phyloP scores from a whole-genome alignment of 2,797 vertebrate genomes.

The Bradypodion ventrale region DNA sequence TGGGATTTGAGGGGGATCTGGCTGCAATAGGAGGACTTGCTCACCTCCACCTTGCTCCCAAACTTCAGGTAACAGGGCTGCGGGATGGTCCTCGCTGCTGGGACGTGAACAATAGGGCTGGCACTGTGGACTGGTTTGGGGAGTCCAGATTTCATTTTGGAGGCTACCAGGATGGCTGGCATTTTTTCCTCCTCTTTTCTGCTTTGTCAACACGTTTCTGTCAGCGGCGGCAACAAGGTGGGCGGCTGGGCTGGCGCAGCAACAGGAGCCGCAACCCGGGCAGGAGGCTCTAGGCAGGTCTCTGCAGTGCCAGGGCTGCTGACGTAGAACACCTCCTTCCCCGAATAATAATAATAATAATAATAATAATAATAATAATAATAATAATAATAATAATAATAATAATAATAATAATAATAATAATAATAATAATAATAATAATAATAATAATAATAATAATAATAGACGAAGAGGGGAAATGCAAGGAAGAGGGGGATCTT shows the following conservation, averaged over 20 bases:
- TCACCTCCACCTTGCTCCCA: slow-evolving; percentile 81
- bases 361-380: background rate
- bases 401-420: background rate
- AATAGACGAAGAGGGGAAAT: background rate
- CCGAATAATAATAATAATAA: no score
- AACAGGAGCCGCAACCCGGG: slow-evolving; percentile 54
- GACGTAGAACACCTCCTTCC: background rate
- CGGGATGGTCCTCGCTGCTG: slow-evolving; percentile 78
- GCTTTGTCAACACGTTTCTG: slow-evolving; percentile 77
- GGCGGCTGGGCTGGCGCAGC: slow-evolving; percentile 61
- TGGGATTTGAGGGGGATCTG: slow-evolving; percentile 82
- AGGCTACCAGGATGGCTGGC: slow-evolving; percentile 94
- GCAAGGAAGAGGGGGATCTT: background rate
- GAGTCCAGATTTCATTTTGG: slow-evolving; percentile 98
- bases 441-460: background rate
- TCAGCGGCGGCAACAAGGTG: slow-evolving; percentile 71
- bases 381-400: background rate
- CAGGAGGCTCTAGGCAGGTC: slow-evolving; percentile 38
- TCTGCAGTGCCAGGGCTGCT: slow-evolving; percentile 53
- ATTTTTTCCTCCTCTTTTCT: slow-evolving; percentile 84
- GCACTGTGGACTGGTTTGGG: slow-evolving; percentile 95
- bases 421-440: background rate
- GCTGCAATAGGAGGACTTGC: slow-evolving; percentile 78
- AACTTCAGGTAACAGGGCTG: slow-evolving; percentile 84
- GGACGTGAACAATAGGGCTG: slow-evolving; percentile 89